Evolutionary conservation across 2,113 vertebrate genomes (phyloP).

Genomic region (Reinhardtius hippoglossoides): DNA sequence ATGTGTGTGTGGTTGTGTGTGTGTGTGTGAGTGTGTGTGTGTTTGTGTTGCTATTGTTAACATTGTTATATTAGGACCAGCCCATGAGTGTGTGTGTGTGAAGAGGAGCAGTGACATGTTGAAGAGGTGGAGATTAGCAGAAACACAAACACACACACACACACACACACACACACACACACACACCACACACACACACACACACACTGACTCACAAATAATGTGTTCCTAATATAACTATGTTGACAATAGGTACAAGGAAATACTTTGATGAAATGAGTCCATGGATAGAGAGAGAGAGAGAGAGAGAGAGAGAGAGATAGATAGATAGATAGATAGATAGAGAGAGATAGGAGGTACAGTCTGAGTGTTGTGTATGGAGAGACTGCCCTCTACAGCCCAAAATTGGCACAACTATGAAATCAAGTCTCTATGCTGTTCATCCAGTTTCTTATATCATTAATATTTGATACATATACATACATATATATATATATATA

Average conservation of each 20-base stretch:
- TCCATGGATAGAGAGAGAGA: background rate
- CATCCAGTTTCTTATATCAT: no score
- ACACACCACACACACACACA: no score
- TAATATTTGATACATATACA: no score
- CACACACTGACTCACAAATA: no score
- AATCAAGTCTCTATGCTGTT: no score
- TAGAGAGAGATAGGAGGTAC: no score
- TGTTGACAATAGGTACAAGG: conserved; percentile 39
- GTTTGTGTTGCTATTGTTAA: conserved; percentile 40
- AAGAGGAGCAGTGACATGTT: conserved; percentile 47
- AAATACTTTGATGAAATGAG: conserved; percentile 22
- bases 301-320: no score
- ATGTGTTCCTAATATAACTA: conserved; percentile 6
- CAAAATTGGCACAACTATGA: background rate
- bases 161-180: no score
- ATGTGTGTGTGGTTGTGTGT: no score
- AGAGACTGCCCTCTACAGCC: conserved; percentile 26
- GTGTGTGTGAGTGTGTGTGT: background rate
- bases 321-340: no score
- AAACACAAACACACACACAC: conserved; percentile 28
- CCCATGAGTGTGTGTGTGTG: conserved; percentile 5
- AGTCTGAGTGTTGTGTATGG: background rate
- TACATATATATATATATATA: no score
- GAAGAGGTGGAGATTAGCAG: conserved; percentile 49
- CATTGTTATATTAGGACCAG: conserved; percentile 50